A percentile compares a stretch with the other conserved stretches of the same genome.
phyloP scores from a whole-genome alignment of 2,113 vertebrate genomes.

The Chinchilla lanigera region DNA sequence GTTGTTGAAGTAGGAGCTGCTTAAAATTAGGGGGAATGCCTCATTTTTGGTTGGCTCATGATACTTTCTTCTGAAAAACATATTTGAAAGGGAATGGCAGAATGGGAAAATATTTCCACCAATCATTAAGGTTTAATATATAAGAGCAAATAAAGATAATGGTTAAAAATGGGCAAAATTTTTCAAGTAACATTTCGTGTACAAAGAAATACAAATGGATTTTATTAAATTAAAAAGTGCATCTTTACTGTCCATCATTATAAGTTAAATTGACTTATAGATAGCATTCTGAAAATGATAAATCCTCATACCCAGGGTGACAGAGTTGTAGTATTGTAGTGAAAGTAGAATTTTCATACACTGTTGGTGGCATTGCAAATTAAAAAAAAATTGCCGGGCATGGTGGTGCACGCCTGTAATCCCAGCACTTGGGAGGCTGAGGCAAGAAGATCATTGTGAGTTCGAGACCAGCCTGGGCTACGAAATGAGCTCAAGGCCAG shows the following conservation, averaged over 20 bases:
- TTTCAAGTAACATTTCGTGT: slow-evolving; percentile 42
- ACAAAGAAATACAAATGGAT: neutral
- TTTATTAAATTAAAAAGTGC: neutral
- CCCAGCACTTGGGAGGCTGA: no score
- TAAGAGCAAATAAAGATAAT: neutral
- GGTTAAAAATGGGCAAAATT: neutral
- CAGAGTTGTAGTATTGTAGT: neutral
- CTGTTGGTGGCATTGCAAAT: neutral
- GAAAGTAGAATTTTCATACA: neutral
- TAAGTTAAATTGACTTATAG: neutral
- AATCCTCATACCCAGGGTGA: neutral
- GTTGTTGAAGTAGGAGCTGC: neutral
- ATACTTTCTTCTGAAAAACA: neutral
- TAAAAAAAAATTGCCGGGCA: neutral
- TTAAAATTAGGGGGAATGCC: neutral
- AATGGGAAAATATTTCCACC: neutral
- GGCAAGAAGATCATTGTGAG: no score
- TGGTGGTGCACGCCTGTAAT: no score
- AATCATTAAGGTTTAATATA: neutral
- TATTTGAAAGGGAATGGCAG: neutral
- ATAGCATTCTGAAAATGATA: slow-evolving; percentile 40
- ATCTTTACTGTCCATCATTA: neutral
- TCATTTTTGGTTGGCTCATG: neutral
- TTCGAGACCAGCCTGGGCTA: no score
- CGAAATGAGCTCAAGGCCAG: no score